Conservation (phyloP, 92 coral and sea anemone genomes). For the Desmophyllum pertusum region DNA sequence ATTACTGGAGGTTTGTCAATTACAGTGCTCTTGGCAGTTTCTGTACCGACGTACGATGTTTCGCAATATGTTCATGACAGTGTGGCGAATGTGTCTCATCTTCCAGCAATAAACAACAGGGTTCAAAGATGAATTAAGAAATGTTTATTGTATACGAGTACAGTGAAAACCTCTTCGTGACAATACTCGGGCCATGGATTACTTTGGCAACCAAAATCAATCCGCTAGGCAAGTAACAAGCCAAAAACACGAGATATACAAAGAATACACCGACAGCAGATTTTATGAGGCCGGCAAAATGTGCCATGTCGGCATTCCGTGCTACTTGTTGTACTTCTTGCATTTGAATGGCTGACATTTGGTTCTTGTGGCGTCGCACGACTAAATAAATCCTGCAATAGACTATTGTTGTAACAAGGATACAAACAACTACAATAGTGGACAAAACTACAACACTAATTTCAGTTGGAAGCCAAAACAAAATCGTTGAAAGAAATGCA, state of each 20-base stretch:
- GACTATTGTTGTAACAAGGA: background rate
- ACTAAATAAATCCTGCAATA: background rate
- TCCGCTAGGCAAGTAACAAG: conserved; percentile 1
- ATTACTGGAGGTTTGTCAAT: too few species aligned
- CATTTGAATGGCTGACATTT: background rate
- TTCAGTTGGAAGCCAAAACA: background rate
- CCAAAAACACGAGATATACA: conserved; percentile 6
- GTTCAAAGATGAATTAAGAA: conserved; percentile 3
- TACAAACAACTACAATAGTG: background rate
- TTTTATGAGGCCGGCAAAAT: background rate
- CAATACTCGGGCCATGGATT: background rate
- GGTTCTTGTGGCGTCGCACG: conserved; percentile 4
- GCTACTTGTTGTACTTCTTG: background rate
- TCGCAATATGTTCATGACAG: background rate
- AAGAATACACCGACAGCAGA: conserved; percentile 1
- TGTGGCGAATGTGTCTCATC: background rate
- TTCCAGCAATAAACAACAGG: conserved; percentile 10
- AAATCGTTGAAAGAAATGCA: background rate
- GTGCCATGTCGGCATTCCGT: background rate
- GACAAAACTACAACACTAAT: background rate
- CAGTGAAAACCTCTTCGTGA: background rate
- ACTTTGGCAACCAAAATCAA: background rate
- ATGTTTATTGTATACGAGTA: background rate
- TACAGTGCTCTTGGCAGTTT: background rate
- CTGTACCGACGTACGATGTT: background rate